phyloP scores from a whole-genome alignment of 2,113 vertebrate genomes.

The Colossoma macropomum region DNA sequence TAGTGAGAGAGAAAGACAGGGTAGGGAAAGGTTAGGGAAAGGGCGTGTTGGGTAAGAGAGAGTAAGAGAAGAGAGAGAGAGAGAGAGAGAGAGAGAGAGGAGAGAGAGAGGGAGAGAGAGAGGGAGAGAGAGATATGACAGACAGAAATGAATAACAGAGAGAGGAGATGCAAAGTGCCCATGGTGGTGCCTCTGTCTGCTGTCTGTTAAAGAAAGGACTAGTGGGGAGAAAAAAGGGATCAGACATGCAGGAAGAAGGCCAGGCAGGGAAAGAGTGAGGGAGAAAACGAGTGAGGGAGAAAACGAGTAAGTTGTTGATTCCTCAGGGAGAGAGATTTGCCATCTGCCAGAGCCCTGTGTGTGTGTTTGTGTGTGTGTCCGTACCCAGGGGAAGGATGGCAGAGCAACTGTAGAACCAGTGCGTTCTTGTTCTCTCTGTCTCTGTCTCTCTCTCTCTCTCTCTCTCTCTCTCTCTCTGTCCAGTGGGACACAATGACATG shows the following conservation, averaged over 20 bases:
- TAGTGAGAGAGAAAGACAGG: not conserved
- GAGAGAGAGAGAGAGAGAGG: not conserved
- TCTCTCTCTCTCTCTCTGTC: not conserved
- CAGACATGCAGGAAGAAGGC: slow-evolving; percentile 47
- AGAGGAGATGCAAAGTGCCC: slow-evolving; percentile 41
- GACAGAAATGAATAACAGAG: not conserved
- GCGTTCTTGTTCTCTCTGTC: not conserved
- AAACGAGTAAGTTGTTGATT: slow-evolving; percentile 55
- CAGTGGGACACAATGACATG: slow-evolving; percentile 38
- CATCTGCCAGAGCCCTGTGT: slow-evolving; percentile 76
- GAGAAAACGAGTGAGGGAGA: slow-evolving; percentile 33
- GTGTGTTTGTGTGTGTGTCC: slow-evolving; percentile 44
- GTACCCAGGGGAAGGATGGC: slow-evolving; percentile 56
- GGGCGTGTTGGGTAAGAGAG: not conserved
- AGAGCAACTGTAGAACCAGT: slow-evolving; percentile 18
- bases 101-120: not conserved
- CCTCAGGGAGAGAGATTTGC: slow-evolving; percentile 74
- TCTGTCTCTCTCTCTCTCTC: not conserved
- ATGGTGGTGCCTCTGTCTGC: slow-evolving; percentile 30
- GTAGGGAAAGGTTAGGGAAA: not conserved
- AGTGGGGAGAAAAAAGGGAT: slow-evolving; percentile 37
- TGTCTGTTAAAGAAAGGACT: slow-evolving; percentile 48
- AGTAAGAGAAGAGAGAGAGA: not conserved
- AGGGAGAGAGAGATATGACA: not conserved
- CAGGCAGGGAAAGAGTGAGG: slow-evolving; percentile 37